Conservation (phyloP, 2,888 invertebrate species). For the Orchesellides sinensis region DNA sequence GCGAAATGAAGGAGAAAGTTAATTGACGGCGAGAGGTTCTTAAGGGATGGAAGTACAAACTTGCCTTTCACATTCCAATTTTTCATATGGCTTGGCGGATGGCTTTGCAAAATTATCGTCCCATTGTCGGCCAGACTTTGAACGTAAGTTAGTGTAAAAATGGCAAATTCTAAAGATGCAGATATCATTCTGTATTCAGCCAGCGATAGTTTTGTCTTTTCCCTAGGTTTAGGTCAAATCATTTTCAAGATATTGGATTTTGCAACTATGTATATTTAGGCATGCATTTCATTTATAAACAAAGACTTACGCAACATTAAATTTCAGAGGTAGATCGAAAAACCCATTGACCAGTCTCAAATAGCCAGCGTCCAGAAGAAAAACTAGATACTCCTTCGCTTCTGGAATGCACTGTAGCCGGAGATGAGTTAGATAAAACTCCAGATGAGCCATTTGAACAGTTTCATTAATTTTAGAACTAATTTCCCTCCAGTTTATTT, state of each 20-base stretch:
- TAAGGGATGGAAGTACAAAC: background rate
- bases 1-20: background rate
- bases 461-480: background rate
- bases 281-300: no score
- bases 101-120: no score
- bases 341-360: background rate
- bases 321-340: background rate
- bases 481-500: no score
- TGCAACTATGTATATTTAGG: background rate
- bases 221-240: background rate
- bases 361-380: conserved; percentile 19
- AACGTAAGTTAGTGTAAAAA: conserved; percentile 13
- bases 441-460: background rate
- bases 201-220: background rate
- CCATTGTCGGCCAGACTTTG: background rate
- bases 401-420: conserved; percentile 8
- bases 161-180: conserved; percentile 17
- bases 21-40: background rate
- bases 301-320: conserved; percentile 10
- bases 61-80: no score
- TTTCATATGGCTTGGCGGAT: background rate
- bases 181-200: conserved; percentile 17
- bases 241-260: background rate
- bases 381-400: conserved; percentile 5
- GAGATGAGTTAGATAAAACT: conserved; percentile 8